Evolutionary conservation across 1,140 invertebrate species (phyloP), one percentile per base, ranked within the genome.

Genomic region (Parasteatoda tepidariorum): DNA sequence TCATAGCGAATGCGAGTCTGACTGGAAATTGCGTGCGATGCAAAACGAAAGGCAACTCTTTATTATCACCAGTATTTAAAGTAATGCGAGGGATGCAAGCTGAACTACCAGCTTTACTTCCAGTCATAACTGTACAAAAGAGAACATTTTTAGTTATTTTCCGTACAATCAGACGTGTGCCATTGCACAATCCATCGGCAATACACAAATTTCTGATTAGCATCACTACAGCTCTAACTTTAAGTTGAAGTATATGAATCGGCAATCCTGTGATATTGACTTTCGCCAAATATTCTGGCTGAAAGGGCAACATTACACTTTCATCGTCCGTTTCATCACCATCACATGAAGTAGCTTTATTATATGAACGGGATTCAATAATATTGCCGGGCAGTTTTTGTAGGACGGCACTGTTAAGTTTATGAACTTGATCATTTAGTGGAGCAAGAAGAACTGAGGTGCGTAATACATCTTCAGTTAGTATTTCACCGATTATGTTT

Each of bases 21-120:
- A 92, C 54, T 26, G 90, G 90, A 88, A 92, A 91, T 84, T 92
- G 90, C 0, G 89, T 28, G 61, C 90, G 67, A 86, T 89, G 88
- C 78, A 91, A 86, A 6, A 81, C 33, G 84, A 88, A 86, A 13
- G 86, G 85, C 24, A 48, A n/a, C 9, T 66, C 55, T 26, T 18
- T 22, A 34, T 22, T 81, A 30, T n/a, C 22, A 24, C 41, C 18
- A 18, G 41, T 48, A 48, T 48, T 48, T 48, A 79, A 79, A 7
- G 75, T 68, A 34, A 79, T 79, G 6, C 75, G 73, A 9, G 75
- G 75, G 41, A 48, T 48, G 41, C 41, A 48, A 9, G 41, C 41
- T 9, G 41, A 48, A 48, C 18, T 48, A 9, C 41, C 41, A 9
- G 41, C 41, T 48, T 48, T 48, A 9, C 7, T 48, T 18, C 41